Percentiles rank a stretch among this genome's conserved stretches.
Conservation (phyloP, 2,888 invertebrate species). For the Microdon myrmicae region DNA sequence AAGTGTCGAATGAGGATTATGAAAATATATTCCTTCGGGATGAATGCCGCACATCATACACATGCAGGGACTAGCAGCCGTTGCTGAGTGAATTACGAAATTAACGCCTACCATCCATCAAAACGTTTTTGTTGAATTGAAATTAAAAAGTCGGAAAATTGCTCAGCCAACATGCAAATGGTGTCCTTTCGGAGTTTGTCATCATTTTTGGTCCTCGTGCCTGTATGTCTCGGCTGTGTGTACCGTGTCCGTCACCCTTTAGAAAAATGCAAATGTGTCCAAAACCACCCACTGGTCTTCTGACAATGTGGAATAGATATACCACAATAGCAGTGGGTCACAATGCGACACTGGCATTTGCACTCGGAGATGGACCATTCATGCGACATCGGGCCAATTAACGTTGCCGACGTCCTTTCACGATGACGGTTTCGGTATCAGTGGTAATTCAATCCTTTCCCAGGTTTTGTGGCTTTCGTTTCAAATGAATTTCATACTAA, state of each 20-base stretch:
- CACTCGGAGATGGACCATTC: conserved; percentile 22
- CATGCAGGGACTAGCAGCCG: neutral
- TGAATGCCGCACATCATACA: conserved; percentile 15
- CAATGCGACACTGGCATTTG: conserved; percentile 44
- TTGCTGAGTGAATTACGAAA: conserved; percentile 30
- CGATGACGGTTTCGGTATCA: conserved; percentile 8
- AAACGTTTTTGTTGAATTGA: conserved; percentile 30
- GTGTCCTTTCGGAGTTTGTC: conserved; percentile 9
- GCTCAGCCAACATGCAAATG: conserved; percentile 30
- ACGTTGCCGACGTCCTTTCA: conserved; percentile 36
- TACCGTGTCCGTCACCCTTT: too few relatives aligned
- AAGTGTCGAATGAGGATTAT: neutral
- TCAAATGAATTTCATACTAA: conserved; percentile 43
- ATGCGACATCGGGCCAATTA: conserved; percentile 44
- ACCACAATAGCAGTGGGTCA: conserved; percentile 31
- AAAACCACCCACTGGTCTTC: conserved; percentile 23
- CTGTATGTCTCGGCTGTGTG: too few relatives aligned
- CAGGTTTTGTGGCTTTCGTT: conserved; percentile 37
- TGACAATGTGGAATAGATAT: too few relatives aligned
- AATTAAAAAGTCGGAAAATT: conserved; percentile 40
- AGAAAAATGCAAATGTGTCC: conserved; percentile 36
- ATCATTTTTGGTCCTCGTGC: conserved; percentile 18
- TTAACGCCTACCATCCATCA: conserved; percentile 49
- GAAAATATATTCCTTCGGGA: conserved; percentile 7
- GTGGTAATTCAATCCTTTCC: conserved; percentile 39